Evolutionary conservation across 2,888 invertebrate species (phyloP).

Genomic region (Tetragnatha montana): DNA sequence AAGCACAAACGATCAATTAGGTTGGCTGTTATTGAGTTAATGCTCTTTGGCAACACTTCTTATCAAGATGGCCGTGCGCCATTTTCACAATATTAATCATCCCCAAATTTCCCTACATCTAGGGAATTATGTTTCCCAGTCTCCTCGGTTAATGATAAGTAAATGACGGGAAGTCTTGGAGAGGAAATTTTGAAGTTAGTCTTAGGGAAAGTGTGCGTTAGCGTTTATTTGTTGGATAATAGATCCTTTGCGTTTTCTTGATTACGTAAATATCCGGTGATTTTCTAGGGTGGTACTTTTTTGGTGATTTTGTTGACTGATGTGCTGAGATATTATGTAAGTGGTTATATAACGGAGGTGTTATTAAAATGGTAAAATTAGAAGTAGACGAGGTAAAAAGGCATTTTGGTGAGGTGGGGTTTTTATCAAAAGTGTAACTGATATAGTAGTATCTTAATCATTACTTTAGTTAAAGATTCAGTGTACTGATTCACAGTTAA

Average conservation of each 20-base stretch:
- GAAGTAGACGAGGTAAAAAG: too few relatives aligned
- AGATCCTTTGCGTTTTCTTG: background rate
- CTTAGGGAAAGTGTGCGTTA: background rate
- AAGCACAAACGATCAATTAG: background rate
- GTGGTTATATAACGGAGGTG: background rate
- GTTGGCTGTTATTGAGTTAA: background rate
- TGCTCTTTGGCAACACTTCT: background rate
- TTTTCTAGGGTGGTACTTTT: background rate
- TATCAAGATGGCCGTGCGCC: constrained; percentile 3
- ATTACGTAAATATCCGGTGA: background rate
- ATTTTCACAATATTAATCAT: constrained; percentile 10
- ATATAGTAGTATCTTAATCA: too few relatives aligned
- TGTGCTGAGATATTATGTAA: background rate
- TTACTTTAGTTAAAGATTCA: too few relatives aligned
- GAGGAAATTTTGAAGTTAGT: background rate
- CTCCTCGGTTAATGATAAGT: constrained; percentile 12
- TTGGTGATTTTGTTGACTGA: background rate
- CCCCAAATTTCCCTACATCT: background rate
- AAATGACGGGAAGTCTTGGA: constrained; percentile 1
- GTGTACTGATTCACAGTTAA: too few relatives aligned
- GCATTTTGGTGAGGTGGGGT: too few relatives aligned
- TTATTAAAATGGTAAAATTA: too few relatives aligned
- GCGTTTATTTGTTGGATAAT: constrained; percentile 3
- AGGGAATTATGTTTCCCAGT: background rate
- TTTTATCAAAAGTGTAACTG: too few relatives aligned